Percentiles rank a stretch among this genome's conserved stretches.
These are phyloP conservation scores for Eonycteris spelaea DNA, from an alignment of 2,113 vertebrate genomes.

Conservation along the genomic window DNA sequence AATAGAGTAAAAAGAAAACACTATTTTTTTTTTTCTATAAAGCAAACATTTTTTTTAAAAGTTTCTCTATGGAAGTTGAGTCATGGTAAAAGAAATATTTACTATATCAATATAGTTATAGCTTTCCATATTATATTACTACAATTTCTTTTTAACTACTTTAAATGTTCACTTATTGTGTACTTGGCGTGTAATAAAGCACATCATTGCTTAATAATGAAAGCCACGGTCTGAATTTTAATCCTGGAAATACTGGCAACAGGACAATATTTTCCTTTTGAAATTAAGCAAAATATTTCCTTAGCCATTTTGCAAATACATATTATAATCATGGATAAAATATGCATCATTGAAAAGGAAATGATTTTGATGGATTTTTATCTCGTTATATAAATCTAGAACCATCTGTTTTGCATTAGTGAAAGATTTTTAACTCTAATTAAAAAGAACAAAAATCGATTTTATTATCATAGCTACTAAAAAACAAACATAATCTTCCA, in stretches of 20 bases:
- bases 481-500: constrained; percentile 10
- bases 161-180: neutral
- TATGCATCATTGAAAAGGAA: neutral
- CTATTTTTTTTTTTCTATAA: neutral
- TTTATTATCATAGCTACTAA: constrained; percentile 5
- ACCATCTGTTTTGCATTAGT: constrained; percentile 29
- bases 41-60: neutral
- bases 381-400: neutral
- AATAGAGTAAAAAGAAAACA: neutral
- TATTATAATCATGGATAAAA: neutral
- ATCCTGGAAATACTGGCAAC: neutral
- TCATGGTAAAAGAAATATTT: neutral
- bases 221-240: neutral
- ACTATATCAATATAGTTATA: neutral
- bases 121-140: neutral
- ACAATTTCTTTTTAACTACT: neutral
- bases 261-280: neutral
- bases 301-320: neutral
- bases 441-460: constrained; percentile 16
- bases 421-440: constrained; percentile 43
- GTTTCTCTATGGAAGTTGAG: neutral
- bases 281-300: constrained; percentile 33
- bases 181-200: neutral
- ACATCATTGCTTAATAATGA: neutral
- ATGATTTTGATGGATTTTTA: constrained; percentile 1